Evolutionary conservation across 1,140 invertebrate species (phyloP).

Genomic region (Euborellia annulipes): DNA sequence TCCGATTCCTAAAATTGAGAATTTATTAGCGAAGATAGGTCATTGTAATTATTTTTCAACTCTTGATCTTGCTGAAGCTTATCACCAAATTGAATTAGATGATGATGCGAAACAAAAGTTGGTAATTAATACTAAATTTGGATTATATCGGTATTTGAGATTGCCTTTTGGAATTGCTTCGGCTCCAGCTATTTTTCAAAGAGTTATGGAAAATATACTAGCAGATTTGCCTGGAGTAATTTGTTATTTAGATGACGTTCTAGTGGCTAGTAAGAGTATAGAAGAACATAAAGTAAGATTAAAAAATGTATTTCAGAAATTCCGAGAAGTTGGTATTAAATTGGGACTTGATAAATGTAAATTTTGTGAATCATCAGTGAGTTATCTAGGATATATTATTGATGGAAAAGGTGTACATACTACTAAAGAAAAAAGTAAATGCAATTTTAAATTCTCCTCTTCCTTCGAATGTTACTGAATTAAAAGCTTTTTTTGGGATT

Average conservation of each 20-base stretch:
- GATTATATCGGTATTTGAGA: conserved; percentile 22
- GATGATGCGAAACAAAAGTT: background rate
- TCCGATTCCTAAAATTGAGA: no score
- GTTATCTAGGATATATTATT: conserved; percentile 22
- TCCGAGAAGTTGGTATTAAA: conserved; percentile 15
- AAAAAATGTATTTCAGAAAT: conserved; percentile 11
- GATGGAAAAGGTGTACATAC: conserved; percentile 17
- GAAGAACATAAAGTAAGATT: conserved; percentile 17
- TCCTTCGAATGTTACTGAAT: conserved; percentile 20
- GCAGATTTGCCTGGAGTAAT: conserved; percentile 14
- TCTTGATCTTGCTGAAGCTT: no score
- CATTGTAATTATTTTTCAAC: no score
- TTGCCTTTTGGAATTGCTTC: conserved; percentile 20
- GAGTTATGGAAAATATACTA: conserved; percentile 24
- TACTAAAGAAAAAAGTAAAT: conserved; percentile 21
- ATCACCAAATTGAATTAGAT: conserved; percentile 11
- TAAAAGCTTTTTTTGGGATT: conserved; percentile 24
- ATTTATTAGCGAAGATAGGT: no score
- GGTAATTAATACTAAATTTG: conserved; percentile 14
- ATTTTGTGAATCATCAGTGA: conserved; percentile 18
- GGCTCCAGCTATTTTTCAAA: conserved; percentile 27
- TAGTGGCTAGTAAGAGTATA: conserved; percentile 16
- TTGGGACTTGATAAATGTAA: conserved; percentile 16
- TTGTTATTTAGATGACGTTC: conserved; percentile 24
- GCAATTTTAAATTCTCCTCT: conserved; percentile 22